Percentiles rank a stretch among this genome's conserved stretches.
These are phyloP conservation scores for Megaceryle alcyon DNA, from an alignment of 2,797 vertebrate species.

Conservation along the genomic window DNA sequence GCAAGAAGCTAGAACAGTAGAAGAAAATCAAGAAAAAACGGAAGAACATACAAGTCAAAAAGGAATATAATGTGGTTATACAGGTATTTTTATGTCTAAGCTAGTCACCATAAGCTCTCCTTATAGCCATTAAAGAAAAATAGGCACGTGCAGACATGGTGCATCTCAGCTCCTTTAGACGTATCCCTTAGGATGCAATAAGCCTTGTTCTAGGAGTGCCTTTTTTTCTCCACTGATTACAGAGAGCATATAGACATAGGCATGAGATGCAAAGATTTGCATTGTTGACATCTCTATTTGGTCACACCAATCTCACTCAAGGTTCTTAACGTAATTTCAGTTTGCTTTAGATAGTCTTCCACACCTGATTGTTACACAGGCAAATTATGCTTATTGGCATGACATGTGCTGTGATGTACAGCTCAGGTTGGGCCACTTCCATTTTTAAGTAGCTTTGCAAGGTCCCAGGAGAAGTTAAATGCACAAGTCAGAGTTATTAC, in stretches of 20 bases:
- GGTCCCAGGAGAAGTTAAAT: conserved; percentile 7
- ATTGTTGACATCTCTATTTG: not conserved
- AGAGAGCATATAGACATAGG: not conserved
- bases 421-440: conserved; percentile 9
- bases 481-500: not conserved
- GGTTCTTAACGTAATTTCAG: not conserved
- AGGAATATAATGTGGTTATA: not conserved
- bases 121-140: not conserved
- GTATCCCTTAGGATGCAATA: not conserved
- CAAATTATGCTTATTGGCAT: conserved; percentile 25
- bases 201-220: not conserved
- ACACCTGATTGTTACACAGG: not conserved
- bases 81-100: not conserved
- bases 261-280: not conserved
- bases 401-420: not conserved
- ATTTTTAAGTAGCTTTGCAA: conserved; percentile 26
- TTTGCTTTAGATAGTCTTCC: conserved; percentile 2
- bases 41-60: not conserved
- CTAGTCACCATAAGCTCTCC: not conserved
- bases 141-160: not conserved
- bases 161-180: not conserved
- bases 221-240: not conserved
- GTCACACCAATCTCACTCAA: not conserved
- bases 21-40: not conserved
- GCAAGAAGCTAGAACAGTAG: not conserved